A percentile compares a stretch with the other conserved stretches of the same genome.
Conservation (phyloP, 2,113 vertebrate genomes). For the Choloepus hoffmanni region DNA sequence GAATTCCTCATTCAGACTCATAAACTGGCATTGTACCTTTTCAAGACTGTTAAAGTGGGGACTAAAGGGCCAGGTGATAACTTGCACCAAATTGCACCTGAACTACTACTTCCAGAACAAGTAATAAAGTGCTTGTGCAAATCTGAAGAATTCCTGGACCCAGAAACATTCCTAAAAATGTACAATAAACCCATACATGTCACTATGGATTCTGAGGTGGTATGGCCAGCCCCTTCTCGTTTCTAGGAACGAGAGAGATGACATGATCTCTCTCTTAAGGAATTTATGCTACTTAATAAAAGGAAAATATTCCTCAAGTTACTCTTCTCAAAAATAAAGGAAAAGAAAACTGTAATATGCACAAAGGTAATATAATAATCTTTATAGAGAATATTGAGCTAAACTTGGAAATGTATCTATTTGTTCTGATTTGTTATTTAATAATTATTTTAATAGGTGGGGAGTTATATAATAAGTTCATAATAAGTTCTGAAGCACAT, state of each 20-base stretch:
- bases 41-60: conserved; percentile 70
- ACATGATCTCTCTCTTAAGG: background rate
- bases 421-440: conserved; percentile 29
- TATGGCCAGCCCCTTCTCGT: conserved; percentile 83
- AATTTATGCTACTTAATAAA: conserved; percentile 29
- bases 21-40: conserved; percentile 71
- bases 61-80: conserved; percentile 47
- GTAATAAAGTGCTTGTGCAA: conserved; percentile 76
- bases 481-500: background rate
- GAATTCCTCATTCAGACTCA: conserved; percentile 80
- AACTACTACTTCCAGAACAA: conserved; percentile 81
- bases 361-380: background rate
- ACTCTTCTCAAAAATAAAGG: background rate
- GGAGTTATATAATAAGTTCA: background rate
- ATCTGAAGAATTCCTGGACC: conserved; percentile 72
- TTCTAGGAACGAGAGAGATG: conserved; percentile 52
- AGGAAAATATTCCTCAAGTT: conserved; percentile 14
- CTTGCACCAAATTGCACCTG: conserved; percentile 46
- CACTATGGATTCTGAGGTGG: conserved; percentile 78
- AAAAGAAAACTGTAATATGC: background rate
- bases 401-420: background rate
- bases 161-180: conserved; percentile 79
- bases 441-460: background rate
- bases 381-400: background rate
- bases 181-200: conserved; percentile 82